phyloP scores from a whole-genome alignment of 1,140 invertebrate species.

The Apocrypta bakeri region DNA sequence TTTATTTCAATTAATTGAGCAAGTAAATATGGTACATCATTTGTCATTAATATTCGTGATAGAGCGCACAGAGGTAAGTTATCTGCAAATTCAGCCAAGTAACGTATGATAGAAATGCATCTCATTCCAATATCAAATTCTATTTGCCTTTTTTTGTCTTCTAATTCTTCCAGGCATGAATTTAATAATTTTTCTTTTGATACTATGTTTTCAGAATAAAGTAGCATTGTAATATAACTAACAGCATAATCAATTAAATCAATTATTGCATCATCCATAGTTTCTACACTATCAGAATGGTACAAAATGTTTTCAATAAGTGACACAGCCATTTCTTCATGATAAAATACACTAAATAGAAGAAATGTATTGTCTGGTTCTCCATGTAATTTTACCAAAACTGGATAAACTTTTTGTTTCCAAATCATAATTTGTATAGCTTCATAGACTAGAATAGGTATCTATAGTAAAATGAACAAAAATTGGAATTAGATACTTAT shows the following conservation, averaged over 20 bases:
- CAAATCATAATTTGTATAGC: conserved; percentile 85
- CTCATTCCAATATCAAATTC: conserved; percentile 83
- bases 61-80: conserved; percentile 78
- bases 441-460: conserved; percentile 83
- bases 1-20: conserved; percentile 79
- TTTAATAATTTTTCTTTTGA: conserved; percentile 59
- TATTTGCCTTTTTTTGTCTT: conserved; percentile 79
- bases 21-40: conserved; percentile 84
- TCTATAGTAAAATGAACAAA: conserved; percentile 63
- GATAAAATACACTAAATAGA: conserved; percentile 83
- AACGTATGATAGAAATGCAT: conserved; percentile 82
- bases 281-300: conserved; percentile 82
- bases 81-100: conserved; percentile 74
- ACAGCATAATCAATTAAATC: conserved; percentile 86
- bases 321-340: conserved; percentile 81
- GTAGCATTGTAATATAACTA: conserved; percentile 75
- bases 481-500: not conserved
- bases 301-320: conserved; percentile 84
- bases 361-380: conserved; percentile 82
- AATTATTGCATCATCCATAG: conserved; percentile 80
- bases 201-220: conserved; percentile 70
- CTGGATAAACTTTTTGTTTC: conserved; percentile 83
- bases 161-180: conserved; percentile 76
- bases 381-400: conserved; percentile 79
- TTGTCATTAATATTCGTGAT: conserved; percentile 78